Evolutionary conservation across 2,888 invertebrate species (phyloP).

Genomic region (Pterobdella sp.): DNA sequence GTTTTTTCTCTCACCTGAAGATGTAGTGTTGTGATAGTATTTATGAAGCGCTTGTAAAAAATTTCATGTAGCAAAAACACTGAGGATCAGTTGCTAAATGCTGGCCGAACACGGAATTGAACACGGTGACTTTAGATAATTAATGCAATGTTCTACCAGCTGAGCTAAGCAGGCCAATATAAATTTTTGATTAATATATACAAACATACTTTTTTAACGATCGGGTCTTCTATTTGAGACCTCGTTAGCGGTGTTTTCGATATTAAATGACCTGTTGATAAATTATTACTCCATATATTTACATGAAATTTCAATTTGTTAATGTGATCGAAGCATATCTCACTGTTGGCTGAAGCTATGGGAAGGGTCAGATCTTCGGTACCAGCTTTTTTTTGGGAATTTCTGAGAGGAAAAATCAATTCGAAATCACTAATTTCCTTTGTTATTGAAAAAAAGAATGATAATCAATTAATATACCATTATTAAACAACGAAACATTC

Average conservation of each 20-base stretch:
- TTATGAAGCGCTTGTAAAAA: not conserved
- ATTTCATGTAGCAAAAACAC: not conserved
- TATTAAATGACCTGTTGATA: not conserved
- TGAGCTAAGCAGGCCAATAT: too few species aligned
- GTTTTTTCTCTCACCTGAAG: conserved; percentile 5
- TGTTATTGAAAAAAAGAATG: too few species aligned
- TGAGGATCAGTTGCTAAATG: not conserved
- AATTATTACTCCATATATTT: too few species aligned
- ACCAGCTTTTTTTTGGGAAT: not conserved
- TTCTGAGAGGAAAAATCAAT: not conserved
- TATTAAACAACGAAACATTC: not conserved
- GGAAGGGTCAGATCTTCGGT: conserved; percentile 24
- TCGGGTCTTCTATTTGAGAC: not conserved
- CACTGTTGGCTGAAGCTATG: conserved; percentile 6
- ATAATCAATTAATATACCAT: too few species aligned
- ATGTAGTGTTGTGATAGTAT: not conserved
- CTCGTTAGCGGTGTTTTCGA: not conserved
- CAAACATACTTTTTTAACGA: not conserved
- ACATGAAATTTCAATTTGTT: too few species aligned
- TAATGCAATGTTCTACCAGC: too few species aligned
- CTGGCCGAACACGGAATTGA: too few species aligned
- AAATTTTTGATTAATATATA: too few species aligned
- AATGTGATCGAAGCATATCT: too few species aligned
- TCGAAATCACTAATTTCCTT: too few species aligned
- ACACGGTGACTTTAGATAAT: too few species aligned